Conservation (phyloP, 2,113 vertebrate species). For the Platysteira castanea region DNA sequence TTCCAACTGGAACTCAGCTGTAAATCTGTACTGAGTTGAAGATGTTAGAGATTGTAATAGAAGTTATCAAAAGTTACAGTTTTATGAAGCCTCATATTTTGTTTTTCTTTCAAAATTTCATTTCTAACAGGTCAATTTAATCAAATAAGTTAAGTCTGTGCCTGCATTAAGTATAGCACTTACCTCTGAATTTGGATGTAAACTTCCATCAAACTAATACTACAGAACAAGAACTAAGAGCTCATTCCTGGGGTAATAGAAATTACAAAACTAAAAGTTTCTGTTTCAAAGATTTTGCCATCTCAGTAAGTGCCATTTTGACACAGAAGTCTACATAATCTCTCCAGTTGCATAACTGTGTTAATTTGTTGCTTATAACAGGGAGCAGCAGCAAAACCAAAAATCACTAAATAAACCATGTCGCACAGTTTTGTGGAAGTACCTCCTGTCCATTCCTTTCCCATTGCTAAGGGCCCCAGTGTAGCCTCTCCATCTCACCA, state of each 20-base stretch:
- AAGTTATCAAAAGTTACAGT: not conserved
- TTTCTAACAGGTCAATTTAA: not conserved
- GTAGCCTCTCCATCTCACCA: not conserved
- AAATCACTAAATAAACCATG: not conserved
- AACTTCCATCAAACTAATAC: slow-evolving; percentile 15
- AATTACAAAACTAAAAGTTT: not conserved
- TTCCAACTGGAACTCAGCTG: slow-evolving; percentile 2
- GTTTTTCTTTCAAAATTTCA: not conserved
- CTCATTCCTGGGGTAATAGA: not conserved
- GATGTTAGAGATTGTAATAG: not conserved
- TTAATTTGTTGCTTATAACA: not conserved
- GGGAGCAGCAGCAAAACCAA: not conserved
- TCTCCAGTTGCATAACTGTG: not conserved
- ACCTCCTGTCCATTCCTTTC: not conserved
- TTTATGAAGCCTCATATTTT: not conserved
- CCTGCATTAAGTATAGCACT: not conserved
- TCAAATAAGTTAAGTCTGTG: not conserved
- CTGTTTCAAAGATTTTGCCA: not conserved
- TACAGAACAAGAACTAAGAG: not conserved
- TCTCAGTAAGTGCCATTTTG: not conserved
- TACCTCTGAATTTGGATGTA: not conserved
- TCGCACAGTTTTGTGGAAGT: not conserved
- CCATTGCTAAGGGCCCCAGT: not conserved
- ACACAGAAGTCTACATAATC: not conserved
- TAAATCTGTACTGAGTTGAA: slow-evolving; percentile 1